Evolutionary conservation across 1,140 invertebrate genomes (phyloP).

Genomic region (Aricia agestis): DNA sequence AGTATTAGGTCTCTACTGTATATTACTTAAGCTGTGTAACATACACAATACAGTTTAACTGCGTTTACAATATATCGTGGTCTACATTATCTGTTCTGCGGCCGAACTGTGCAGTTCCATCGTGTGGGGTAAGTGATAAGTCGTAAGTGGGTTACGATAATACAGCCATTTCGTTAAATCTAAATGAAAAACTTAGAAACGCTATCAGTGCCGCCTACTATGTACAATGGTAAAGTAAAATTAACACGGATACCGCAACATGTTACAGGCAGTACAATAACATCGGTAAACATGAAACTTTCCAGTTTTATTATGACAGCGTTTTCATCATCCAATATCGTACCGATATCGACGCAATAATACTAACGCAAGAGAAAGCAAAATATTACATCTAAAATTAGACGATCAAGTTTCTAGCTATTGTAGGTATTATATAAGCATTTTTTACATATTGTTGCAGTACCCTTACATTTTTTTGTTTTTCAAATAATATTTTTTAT

Average conservation of each 20-base stretch:
- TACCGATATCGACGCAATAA: no score
- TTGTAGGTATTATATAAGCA: background rate
- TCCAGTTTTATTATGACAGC: background rate
- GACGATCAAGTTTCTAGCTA: background rate
- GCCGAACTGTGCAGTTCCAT: no score
- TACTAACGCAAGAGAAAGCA: no score
- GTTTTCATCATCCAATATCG: no score
- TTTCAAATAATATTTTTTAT: conserved; percentile 50
- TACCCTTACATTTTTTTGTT: conserved; percentile 47
- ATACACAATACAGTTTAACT: no score
- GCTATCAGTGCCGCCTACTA: conserved; percentile 67
- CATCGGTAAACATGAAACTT: background rate
- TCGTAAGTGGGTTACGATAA: conserved; percentile 48
- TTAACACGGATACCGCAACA: conserved; percentile 31
- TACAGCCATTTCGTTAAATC: conserved; percentile 61
- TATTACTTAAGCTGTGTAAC: no score
- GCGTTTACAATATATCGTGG: no score
- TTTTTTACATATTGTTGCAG: conserved; percentile 7
- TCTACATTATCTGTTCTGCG: no score
- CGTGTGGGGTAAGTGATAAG: conserved; percentile 35
- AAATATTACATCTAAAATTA: background rate
- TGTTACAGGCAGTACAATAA: background rate
- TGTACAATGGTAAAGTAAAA: conserved; percentile 58
- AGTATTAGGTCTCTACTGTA: no score
- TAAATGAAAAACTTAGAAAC: conserved; percentile 58